Evolutionary conservation across 1,140 invertebrate species (phyloP).

Genomic region (Pogonus chalceus): DNA sequence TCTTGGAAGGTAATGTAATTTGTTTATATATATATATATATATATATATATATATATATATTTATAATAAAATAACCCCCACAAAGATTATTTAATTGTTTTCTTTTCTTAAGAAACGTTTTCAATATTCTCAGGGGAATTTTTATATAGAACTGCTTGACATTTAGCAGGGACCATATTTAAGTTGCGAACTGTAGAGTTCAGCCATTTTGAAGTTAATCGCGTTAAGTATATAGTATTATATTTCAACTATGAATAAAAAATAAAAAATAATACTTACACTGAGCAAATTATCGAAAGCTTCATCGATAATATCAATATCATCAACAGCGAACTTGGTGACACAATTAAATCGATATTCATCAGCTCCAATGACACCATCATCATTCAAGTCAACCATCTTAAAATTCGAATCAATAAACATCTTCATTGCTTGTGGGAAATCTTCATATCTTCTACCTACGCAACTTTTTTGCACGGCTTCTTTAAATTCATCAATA

Average conservation of each 20-base stretch:
- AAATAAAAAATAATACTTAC: slow-evolving; percentile 42
- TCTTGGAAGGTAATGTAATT: background rate
- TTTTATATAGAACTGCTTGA: too few species aligned
- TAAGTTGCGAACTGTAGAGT: too few species aligned
- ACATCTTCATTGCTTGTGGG: slow-evolving; percentile 68
- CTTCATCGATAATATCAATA: slow-evolving; percentile 62
- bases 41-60: background rate
- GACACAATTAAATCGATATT: slow-evolving; percentile 73
- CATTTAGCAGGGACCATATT: too few species aligned
- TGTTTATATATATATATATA: background rate
- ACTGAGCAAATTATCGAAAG: slow-evolving; percentile 63
- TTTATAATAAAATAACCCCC: too few species aligned
- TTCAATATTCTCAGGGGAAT: too few species aligned
- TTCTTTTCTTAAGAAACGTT: too few species aligned
- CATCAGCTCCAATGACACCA: slow-evolving; percentile 64
- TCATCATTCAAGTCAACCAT: slow-evolving; percentile 71
- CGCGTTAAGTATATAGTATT: too few species aligned
- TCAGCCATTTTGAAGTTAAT: too few species aligned
- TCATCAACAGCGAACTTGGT: slow-evolving; percentile 65
- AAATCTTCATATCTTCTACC: slow-evolving; percentile 68
- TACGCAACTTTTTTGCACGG: slow-evolving; percentile 69
- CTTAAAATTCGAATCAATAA: slow-evolving; percentile 72
- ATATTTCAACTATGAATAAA: too few species aligned
- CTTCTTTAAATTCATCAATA: slow-evolving; percentile 70
- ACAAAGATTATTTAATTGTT: too few species aligned